phyloP scores from a whole-genome alignment of 2,888 invertebrate genomes.

The Alitta virens region DNA sequence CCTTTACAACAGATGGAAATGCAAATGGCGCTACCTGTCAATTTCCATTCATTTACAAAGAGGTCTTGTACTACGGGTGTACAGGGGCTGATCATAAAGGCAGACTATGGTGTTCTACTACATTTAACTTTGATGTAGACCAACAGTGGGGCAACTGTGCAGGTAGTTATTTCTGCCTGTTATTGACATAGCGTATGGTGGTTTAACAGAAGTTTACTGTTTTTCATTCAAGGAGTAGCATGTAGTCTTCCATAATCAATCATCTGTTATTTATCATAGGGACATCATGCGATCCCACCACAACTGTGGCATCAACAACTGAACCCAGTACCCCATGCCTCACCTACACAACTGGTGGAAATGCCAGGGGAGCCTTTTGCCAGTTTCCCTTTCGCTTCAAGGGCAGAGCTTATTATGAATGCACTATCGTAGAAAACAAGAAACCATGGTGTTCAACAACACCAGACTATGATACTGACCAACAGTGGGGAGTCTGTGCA shows the following conservation, averaged over 20 bases:
- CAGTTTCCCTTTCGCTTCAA: not conserved
- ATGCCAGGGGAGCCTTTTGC: not conserved
- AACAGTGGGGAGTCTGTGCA: not conserved
- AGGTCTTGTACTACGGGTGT: not conserved
- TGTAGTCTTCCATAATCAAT: not conserved
- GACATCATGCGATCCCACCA: not conserved
- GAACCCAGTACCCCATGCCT: not conserved
- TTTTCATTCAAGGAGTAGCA: too few relatives aligned
- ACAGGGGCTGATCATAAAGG: not conserved
- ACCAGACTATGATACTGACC: constrained; percentile 6
- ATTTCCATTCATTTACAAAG: not conserved
- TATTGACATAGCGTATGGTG: too few relatives aligned
- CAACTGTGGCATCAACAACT: not conserved
- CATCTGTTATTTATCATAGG: not conserved
- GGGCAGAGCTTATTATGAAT: not conserved
- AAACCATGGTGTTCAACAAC: constrained; percentile 14
- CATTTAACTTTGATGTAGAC: constrained; percentile 14
- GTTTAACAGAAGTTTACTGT: too few relatives aligned
- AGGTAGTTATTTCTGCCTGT: not conserved
- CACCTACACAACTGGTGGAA: not conserved
- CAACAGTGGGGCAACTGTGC: constrained; percentile 7
- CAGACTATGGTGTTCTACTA: constrained; percentile 11
- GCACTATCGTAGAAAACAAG: not conserved
- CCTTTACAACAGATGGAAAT: not conserved
- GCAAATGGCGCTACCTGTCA: not conserved